These are phyloP conservation scores for Enteromius thamalakanensis DNA, from an alignment of 2,797 vertebrate species.

Conservation along the genomic window DNA sequence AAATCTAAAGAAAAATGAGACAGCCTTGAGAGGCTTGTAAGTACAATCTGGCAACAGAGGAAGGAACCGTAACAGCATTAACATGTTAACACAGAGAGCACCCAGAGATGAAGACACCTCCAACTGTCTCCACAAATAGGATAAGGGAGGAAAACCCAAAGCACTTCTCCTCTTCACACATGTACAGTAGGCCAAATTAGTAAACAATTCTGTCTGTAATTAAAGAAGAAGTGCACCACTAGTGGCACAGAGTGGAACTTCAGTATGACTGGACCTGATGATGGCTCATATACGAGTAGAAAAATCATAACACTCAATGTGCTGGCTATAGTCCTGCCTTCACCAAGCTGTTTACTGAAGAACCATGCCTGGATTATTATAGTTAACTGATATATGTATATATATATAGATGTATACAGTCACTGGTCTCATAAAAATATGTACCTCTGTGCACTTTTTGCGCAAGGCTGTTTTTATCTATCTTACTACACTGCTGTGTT, in stretches of 20 bases:
- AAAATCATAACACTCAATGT: not conserved
- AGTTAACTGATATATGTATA: not conserved
- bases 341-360: not conserved
- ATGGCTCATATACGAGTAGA: not conserved
- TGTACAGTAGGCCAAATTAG: not conserved
- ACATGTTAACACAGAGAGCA: not conserved
- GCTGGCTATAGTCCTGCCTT: not conserved
- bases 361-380: not conserved
- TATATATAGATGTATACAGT: too few species aligned
- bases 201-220: not conserved
- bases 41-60: not conserved
- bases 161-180: not conserved
- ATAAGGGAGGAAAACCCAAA: not conserved
- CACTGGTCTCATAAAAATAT: too few species aligned
- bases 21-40: not conserved
- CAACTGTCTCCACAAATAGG: not conserved
- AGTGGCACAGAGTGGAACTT: not conserved
- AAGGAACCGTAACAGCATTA: not conserved
- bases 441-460: too few species aligned
- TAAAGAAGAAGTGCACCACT: not conserved
- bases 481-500: too few species aligned
- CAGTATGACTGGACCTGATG: not conserved
- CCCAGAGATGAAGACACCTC: not conserved
- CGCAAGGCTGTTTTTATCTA: too few species aligned
- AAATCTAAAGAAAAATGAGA: not conserved